phyloP scores from a whole-genome alignment of 2,888 invertebrate species.

The Ophioninae sp. region DNA sequence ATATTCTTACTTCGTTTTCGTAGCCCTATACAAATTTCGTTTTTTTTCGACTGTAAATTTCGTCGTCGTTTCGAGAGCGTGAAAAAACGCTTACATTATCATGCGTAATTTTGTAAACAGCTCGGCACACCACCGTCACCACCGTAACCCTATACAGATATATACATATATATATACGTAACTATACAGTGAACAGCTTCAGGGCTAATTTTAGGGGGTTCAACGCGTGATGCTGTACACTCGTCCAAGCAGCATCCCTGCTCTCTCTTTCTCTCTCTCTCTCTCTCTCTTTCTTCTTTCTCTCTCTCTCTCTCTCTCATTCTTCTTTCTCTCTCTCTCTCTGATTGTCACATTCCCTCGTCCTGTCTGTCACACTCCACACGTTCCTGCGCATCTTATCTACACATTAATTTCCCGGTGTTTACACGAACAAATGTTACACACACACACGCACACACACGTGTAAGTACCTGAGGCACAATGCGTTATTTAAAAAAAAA shows the following conservation, averaged over 20 bases:
- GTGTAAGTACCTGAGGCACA: background rate
- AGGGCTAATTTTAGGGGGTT: slow-evolving; percentile 81
- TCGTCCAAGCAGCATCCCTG: slow-evolving; percentile 43
- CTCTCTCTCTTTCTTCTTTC: slow-evolving; percentile 51
- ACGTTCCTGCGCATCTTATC: slow-evolving; percentile 35
- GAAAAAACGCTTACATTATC: slow-evolving; percentile 81
- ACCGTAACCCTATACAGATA: slow-evolving; percentile 67
- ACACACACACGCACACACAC: background rate
- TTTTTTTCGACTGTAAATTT: slow-evolving; percentile 29
- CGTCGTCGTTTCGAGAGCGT: slow-evolving; percentile 72
- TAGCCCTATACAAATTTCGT: slow-evolving; percentile 30
- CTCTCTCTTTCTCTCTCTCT: slow-evolving; percentile 60
- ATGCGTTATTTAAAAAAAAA: too few species aligned
- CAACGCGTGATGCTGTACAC: slow-evolving; percentile 65
- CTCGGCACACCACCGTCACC: slow-evolving; percentile 64
- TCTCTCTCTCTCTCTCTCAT: background rate
- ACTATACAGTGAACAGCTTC: slow-evolving; percentile 66
- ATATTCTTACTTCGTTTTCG: slow-evolving; percentile 9
- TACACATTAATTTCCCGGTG: slow-evolving; percentile 33
- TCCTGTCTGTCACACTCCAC: slow-evolving; percentile 27
- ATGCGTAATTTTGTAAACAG: slow-evolving; percentile 81
- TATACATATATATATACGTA: slow-evolving; percentile 64
- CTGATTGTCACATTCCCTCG: slow-evolving; percentile 51
- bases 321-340: slow-evolving; percentile 59
- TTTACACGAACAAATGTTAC: slow-evolving; percentile 33